Conservation (phyloP, 2,888 invertebrate species). For the Parasteatoda lunata region DNA sequence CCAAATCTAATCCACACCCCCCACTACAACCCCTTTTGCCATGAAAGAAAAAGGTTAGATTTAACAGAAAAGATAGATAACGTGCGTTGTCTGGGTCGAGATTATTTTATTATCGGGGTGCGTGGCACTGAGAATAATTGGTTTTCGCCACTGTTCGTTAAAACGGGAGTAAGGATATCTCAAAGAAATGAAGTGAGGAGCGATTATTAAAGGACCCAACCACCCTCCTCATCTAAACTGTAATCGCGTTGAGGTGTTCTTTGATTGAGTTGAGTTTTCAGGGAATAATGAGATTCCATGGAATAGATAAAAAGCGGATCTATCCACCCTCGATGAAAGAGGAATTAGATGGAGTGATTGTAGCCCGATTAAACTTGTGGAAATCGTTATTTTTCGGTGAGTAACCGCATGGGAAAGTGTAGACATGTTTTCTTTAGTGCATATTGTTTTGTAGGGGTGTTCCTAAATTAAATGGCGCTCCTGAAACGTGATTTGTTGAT, state of each 20-base stretch:
- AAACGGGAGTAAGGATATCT: neutral
- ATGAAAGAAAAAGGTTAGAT: neutral
- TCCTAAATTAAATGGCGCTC: no score
- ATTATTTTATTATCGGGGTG: constrained; percentile 49
- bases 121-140: constrained; percentile 38
- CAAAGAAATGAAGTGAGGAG: constrained; percentile 14
- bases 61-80: constrained; percentile 26
- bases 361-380: constrained; percentile 36
- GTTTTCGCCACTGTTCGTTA: constrained; percentile 30
- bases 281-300: constrained; percentile 38
- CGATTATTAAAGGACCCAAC: constrained; percentile 30
- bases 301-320: neutral
- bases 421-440: no score
- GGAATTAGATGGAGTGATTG: constrained; percentile 35
- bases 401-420: neutral
- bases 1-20: constrained; percentile 15
- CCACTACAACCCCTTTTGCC: neutral
- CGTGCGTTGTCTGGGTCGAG: constrained; percentile 12
- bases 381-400: constrained; percentile 12
- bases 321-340: neutral
- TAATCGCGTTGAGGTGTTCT: constrained; percentile 33
- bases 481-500: no score
- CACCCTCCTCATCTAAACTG: constrained; percentile 7
- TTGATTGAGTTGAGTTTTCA: constrained; percentile 24
- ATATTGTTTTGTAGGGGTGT: no score